Percentiles rank a stretch among this genome's conserved stretches.
Conservation (phyloP, 1,140 invertebrate genomes). For the Caerostris darwini region DNA sequence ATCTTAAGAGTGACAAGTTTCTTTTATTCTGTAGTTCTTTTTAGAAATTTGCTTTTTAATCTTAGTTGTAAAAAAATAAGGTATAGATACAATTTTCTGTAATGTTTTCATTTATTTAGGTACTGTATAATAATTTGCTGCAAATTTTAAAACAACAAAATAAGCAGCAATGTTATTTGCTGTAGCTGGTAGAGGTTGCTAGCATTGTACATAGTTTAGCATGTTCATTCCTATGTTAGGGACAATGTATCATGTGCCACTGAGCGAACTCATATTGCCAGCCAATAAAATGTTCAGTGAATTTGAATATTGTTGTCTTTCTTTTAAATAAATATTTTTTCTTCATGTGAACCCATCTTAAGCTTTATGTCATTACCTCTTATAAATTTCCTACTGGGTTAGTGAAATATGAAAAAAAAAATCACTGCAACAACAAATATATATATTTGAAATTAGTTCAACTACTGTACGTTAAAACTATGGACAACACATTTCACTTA, state of each 20-base stretch:
- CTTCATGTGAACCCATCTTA: too few relatives aligned
- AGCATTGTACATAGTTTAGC: constrained; percentile 77
- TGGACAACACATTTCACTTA: too few relatives aligned
- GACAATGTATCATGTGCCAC: constrained; percentile 75
- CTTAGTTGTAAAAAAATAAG: constrained; percentile 35
- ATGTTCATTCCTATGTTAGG: constrained; percentile 75
- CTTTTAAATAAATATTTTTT: neutral
- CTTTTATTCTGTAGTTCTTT: constrained; percentile 54
- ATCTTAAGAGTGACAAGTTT: constrained; percentile 46
- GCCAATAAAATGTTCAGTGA: constrained; percentile 76
- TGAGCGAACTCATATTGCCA: constrained; percentile 75
- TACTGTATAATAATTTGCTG: constrained; percentile 71
- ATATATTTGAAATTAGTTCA: too few relatives aligned
- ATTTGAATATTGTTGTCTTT: constrained; percentile 52
- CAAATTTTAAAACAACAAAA: constrained; percentile 52
- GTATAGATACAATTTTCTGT: constrained; percentile 64
- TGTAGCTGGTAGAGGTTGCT: constrained; percentile 75
- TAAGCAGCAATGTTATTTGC: constrained; percentile 72
- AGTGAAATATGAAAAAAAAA: too few relatives aligned
- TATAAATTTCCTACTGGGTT: too few relatives aligned
- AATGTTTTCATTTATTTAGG: constrained; percentile 74
- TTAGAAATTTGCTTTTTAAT: constrained; percentile 64
- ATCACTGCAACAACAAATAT: too few relatives aligned
- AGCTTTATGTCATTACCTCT: too few relatives aligned
- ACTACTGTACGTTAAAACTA: too few relatives aligned